phyloP scores from a whole-genome alignment of 2,797 vertebrate genomes.

The Artibeus lituratus region DNA sequence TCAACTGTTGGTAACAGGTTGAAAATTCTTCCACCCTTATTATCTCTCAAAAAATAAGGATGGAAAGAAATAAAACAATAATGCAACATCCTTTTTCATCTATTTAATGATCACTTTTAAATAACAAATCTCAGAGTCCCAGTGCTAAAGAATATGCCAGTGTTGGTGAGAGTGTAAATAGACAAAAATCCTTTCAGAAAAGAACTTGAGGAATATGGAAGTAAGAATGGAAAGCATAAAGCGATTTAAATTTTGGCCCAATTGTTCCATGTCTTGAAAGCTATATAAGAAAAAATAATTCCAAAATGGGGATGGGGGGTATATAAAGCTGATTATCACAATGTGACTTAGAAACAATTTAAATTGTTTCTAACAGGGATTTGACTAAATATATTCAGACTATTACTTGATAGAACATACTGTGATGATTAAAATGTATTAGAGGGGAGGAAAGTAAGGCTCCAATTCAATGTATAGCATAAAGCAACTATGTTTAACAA shows the following conservation, averaged over 20 bases:
- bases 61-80: background rate
- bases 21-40: background rate
- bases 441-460: background rate
- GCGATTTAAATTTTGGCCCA: background rate
- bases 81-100: background rate
- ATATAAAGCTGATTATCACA: background rate
- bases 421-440: background rate
- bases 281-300: constrained; percentile 13
- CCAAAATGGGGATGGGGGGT: background rate
- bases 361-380: background rate
- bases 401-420: background rate
- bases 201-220: background rate
- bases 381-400: background rate
- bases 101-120: background rate
- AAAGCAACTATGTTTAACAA: background rate
- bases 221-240: background rate
- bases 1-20: background rate
- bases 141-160: background rate
- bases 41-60: background rate
- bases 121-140: background rate
- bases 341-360: background rate
- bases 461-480: background rate
- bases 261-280: background rate
- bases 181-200: background rate
- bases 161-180: background rate